phyloP scores from a whole-genome alignment of 2,113 vertebrate species.

The Misgurnus anguillicaudatus region DNA sequence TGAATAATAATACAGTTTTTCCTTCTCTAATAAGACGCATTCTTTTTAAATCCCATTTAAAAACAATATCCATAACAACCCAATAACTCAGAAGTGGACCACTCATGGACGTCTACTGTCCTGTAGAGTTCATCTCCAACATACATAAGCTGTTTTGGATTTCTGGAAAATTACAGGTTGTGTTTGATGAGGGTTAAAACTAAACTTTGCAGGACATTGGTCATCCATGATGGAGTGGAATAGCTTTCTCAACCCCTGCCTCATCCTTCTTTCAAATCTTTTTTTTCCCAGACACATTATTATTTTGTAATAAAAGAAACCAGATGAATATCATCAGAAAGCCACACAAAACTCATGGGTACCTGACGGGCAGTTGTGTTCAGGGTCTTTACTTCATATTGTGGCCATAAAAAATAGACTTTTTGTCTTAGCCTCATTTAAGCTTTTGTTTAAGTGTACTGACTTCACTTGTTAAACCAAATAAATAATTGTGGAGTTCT shows the following conservation, averaged over 20 bases:
- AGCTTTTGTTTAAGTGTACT: conserved; percentile 71
- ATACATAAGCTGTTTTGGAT: not conserved
- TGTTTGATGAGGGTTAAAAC: too few relatives aligned
- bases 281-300: conserved; percentile 9
- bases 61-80: too few relatives aligned
- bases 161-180: too few relatives aligned
- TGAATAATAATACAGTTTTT: too few relatives aligned
- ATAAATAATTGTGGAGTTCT: conserved; percentile 68
- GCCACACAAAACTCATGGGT: conserved; percentile 5
- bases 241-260: not conserved
- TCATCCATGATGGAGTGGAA: too few relatives aligned
- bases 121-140: too few relatives aligned
- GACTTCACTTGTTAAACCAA: conserved; percentile 69
- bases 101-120: too few relatives aligned
- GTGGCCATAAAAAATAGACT: conserved; percentile 56
- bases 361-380: not conserved
- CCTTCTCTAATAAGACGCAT: too few relatives aligned
- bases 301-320: conserved; percentile 20
- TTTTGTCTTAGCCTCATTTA: conserved; percentile 65
- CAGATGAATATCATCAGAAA: not conserved
- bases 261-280: not conserved
- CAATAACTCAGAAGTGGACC: too few relatives aligned
- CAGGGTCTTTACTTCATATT: conserved; percentile 33
- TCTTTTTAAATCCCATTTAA: too few relatives aligned
- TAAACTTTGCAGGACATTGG: too few relatives aligned